Evolutionary conservation across 2,797 vertebrate species (phyloP).

Genomic region (Hipposideros larvatus): DNA sequence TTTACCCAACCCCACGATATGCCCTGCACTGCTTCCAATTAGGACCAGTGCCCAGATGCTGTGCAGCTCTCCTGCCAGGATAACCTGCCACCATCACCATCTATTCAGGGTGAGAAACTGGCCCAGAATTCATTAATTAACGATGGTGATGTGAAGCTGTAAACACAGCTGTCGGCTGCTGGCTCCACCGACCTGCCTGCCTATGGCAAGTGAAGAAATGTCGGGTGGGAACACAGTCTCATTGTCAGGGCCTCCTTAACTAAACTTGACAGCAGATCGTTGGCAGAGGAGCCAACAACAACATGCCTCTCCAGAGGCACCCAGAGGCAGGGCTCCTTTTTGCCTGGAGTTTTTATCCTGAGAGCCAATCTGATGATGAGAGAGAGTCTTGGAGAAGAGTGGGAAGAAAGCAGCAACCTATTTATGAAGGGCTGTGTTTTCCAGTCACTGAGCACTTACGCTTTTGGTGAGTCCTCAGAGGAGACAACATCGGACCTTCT

Average conservation of each 20-base stretch:
- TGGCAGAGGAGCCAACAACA: not conserved
- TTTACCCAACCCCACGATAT: not conserved
- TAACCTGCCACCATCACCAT: not conserved
- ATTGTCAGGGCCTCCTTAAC: not conserved
- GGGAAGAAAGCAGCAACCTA: no score
- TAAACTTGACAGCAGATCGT: conserved; percentile 1
- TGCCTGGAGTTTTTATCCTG: conserved; percentile 16
- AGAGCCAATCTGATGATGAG: not conserved
- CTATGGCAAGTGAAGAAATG: conserved; percentile 12
- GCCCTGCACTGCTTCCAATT: not conserved
- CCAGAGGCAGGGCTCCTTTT: conserved; percentile 5
- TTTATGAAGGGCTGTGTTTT: not conserved
- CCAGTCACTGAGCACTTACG: not conserved
- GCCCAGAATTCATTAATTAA: conserved; percentile 43
- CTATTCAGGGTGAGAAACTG: conserved; percentile 10
- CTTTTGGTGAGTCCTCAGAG: not conserved
- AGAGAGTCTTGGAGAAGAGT: not conserved
- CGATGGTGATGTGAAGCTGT: not conserved
- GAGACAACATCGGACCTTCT: not conserved
- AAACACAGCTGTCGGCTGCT: conserved; percentile 56
- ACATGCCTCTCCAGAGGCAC: not conserved
- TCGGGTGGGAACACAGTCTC: not conserved
- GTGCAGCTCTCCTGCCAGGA: not conserved
- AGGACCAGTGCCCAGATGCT: not conserved
- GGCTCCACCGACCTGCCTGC: not conserved